Conservation (phyloP, 2,113 vertebrate genomes). For the Progne subis region DNA sequence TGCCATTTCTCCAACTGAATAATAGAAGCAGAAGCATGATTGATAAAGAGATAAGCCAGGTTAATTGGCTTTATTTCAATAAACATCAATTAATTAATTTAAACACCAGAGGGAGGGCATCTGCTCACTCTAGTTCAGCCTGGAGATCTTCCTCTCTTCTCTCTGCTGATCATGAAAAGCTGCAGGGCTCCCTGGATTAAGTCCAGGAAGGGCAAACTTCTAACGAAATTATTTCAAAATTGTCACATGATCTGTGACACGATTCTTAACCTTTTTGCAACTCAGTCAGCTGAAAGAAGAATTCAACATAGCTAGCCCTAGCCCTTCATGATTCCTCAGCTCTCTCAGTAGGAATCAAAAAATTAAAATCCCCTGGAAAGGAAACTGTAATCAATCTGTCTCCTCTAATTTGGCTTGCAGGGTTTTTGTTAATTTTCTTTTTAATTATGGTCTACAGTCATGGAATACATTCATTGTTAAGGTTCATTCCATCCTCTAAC, state of each 20-base stretch:
- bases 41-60: constrained; percentile 61
- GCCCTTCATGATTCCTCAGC: not conserved
- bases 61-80: constrained; percentile 66
- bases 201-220: not conserved
- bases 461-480: not conserved
- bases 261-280: not conserved
- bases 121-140: constrained; percentile 16
- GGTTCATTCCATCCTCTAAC: not conserved
- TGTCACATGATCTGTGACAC: not conserved
- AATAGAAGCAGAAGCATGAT: constrained; percentile 36
- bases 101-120: constrained; percentile 48
- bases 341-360: not conserved
- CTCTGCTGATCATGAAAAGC: not conserved
- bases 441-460: constrained; percentile 1
- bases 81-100: constrained; percentile 67
- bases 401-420: not conserved
- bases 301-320: not conserved
- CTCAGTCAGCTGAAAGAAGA: not conserved
- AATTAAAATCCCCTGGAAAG: not conserved
- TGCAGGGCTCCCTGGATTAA: not conserved
- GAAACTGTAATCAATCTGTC: not conserved
- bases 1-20: constrained; percentile 34
- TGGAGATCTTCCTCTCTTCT: not conserved
- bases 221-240: not conserved
- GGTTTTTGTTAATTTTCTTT: constrained; percentile 2